A percentile compares a stretch with the other conserved stretches of the same genome.
phyloP scores from a whole-genome alignment of 2,797 vertebrate genomes.

The Chiroxiphia lanceolata region DNA sequence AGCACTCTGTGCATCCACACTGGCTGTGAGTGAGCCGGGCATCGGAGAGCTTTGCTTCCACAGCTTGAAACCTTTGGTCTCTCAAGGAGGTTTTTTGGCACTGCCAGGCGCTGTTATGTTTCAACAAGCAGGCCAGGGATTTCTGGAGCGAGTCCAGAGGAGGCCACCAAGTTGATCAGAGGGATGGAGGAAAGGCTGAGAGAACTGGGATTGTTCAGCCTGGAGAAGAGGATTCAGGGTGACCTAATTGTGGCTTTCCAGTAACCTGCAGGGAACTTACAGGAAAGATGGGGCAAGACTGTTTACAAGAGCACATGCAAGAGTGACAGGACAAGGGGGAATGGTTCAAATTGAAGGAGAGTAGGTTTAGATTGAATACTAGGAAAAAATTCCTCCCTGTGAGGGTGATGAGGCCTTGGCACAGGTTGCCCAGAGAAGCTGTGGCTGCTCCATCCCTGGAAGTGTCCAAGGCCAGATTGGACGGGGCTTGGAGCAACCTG shows the following conservation, averaged over 20 bases:
- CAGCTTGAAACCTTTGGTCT: neutral
- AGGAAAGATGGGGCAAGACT: too few relatives aligned
- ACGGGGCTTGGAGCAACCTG: accelerated
- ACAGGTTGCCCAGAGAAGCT: neutral
- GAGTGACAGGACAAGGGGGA: neutral
- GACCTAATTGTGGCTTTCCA: neutral
- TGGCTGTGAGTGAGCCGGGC: accelerated
- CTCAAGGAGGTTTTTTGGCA: neutral
- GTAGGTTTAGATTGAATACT: accelerated
- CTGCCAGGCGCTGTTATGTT: accelerated
- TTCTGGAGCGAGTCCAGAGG: neutral
- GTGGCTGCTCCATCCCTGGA: neutral
- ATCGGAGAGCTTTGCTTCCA: neutral
- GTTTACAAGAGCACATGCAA: neutral
- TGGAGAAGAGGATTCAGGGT: neutral
- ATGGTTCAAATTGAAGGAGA: too few relatives aligned
- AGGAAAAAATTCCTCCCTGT: accelerated
- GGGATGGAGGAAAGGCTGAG: neutral
- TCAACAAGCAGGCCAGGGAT: neutral
- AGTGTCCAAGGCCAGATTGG: neutral
- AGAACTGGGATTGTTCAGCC: neutral
- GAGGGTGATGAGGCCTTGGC: neutral
- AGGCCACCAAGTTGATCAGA: too few relatives aligned
- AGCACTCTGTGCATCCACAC: accelerated
- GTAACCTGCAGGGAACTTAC: neutral